phyloP scores from a whole-genome alignment of 2,888 invertebrate species.

The Mesochorus sp. region DNA sequence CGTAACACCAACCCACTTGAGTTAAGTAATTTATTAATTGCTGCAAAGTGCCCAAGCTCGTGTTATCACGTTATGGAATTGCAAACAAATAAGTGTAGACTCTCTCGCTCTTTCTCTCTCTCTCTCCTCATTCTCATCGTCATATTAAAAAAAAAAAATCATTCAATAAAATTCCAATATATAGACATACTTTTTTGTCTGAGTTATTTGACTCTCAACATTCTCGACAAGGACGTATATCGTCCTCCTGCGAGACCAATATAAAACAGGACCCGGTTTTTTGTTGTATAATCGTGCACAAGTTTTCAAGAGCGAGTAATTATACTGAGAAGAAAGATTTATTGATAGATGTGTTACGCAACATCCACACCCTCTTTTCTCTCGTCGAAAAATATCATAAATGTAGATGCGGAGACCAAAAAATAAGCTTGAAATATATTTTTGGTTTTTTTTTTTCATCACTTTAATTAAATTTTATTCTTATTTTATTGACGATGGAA shows the following conservation, averaged over 20 bases:
- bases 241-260: not conserved
- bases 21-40: not conserved
- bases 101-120: no score
- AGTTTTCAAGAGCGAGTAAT: not conserved
- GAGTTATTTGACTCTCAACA: no score
- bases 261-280: not conserved
- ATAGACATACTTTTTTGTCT: no score
- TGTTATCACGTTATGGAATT: not conserved
- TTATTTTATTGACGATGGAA: not conserved
- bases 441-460: not conserved
- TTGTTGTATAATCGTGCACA: constrained; percentile 3
- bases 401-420: not conserved
- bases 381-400: not conserved
- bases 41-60: not conserved
- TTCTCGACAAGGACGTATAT: no score
- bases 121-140: no score
- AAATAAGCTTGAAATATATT: not conserved
- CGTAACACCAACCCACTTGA: constrained; percentile 22
- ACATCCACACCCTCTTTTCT: not conserved
- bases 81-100: no score
- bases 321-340: not conserved
- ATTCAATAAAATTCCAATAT: no score
- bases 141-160: no score
- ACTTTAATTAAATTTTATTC: not conserved
- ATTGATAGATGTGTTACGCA: not conserved